A percentile compares a stretch with the other conserved stretches of the same genome.
These are phyloP conservation scores for Pollenia amentaria DNA, from an alignment of 2,888 invertebrate species.

Conservation along the genomic window DNA sequence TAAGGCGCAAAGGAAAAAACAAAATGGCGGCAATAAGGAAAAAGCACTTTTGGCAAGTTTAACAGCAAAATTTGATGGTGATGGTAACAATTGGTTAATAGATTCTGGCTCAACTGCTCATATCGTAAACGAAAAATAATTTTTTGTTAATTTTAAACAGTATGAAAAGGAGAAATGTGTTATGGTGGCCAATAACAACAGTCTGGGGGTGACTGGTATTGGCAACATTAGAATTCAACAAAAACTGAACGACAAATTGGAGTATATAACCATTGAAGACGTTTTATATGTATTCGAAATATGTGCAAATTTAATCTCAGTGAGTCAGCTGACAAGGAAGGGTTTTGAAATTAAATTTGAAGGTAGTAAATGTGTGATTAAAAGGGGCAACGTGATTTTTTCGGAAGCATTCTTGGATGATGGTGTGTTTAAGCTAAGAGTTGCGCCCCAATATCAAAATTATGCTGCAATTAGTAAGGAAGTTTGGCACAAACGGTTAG, in stretches of 20 bases:
- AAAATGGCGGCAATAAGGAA: no score
- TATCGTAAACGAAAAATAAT: slow-evolving; percentile 15
- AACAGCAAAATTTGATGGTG: slow-evolving; percentile 22
- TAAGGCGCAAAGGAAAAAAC: no score
- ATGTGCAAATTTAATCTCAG: slow-evolving; percentile 49
- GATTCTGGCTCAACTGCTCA: slow-evolving; percentile 35
- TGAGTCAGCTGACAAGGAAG: slow-evolving; percentile 38
- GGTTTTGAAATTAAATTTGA: slow-evolving; percentile 24
- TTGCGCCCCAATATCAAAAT: no score
- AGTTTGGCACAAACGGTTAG: no score
- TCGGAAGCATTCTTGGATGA: background rate
- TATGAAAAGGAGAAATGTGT: slow-evolving; percentile 16
- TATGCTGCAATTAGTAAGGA: no score
- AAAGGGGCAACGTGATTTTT: background rate
- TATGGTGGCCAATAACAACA: slow-evolving; percentile 20
- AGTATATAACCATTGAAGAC: slow-evolving; percentile 25
- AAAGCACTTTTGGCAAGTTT: slow-evolving; percentile 24
- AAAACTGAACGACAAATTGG: slow-evolving; percentile 4
- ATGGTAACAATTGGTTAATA: background rate
- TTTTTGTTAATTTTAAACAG: slow-evolving; percentile 18
- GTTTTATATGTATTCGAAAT: no score
- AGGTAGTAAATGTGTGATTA: background rate
- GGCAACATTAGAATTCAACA: slow-evolving; percentile 39
- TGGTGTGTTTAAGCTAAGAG: slow-evolving; percentile 28
- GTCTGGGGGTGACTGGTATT: slow-evolving; percentile 11